Conservation (phyloP, 2,113 vertebrate species). For the Opisthocomus hoazin region DNA sequence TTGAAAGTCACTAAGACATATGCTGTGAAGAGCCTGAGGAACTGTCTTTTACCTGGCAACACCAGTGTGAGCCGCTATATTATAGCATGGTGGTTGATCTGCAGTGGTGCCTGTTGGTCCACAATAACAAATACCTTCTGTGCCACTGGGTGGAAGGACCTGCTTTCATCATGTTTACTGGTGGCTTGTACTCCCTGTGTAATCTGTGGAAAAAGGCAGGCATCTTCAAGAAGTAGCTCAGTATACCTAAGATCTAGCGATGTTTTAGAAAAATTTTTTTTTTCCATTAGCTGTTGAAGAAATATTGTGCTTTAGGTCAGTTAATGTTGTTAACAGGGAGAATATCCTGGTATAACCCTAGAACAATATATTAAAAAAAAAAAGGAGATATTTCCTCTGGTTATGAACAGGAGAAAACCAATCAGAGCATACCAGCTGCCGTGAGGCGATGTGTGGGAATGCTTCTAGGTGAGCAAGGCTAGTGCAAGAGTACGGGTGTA, state of each 20-base stretch:
- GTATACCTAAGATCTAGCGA: not conserved
- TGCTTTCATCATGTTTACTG: not conserved
- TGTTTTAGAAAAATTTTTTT: not conserved
- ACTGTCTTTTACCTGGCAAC: not conserved
- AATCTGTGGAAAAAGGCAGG: not conserved
- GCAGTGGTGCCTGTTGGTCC: not conserved
- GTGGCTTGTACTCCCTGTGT: not conserved
- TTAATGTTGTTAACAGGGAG: not conserved
- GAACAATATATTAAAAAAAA: not conserved
- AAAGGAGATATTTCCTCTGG: not conserved
- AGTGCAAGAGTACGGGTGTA: not conserved
- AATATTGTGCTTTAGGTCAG: not conserved
- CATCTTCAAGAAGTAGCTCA: not conserved
- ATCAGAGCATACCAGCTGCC: accelerated
- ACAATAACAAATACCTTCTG: not conserved
- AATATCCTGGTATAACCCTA: not conserved
- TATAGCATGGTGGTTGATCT: not conserved
- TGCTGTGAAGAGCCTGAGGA: not conserved
- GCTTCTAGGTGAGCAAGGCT: not conserved
- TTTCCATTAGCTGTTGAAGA: not conserved
- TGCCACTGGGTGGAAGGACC: not conserved
- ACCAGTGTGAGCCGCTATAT: not conserved
- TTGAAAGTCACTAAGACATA: not conserved
- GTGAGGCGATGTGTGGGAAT: not conserved
- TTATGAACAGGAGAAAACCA: not conserved